phyloP scores from a whole-genome alignment of 1,140 invertebrate genomes.

The Trinorchestia longiramus region DNA sequence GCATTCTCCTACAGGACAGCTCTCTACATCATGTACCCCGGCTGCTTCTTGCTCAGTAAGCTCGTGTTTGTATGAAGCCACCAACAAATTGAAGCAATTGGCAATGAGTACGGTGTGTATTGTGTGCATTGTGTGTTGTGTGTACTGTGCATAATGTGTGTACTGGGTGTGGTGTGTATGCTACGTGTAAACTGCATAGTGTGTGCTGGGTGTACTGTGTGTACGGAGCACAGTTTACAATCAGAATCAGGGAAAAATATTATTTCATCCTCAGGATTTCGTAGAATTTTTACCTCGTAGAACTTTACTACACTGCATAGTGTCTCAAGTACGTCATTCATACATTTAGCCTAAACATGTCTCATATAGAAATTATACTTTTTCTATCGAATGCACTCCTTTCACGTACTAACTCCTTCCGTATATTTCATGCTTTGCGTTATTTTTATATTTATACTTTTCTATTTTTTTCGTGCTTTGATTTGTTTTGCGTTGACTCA shows the following conservation, averaged over 20 bases:
- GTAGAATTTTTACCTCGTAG: too few relatives aligned
- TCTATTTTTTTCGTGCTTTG: not conserved
- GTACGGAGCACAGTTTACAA: too few relatives aligned
- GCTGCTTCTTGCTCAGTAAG: constrained; percentile 69
- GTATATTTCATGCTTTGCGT: not conserved
- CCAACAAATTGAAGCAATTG: not conserved
- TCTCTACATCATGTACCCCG: constrained; percentile 88
- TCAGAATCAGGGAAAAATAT: too few relatives aligned
- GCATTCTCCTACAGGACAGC: constrained; percentile 84
- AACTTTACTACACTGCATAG: too few relatives aligned
- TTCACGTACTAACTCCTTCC: too few relatives aligned
- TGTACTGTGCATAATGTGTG: not conserved
- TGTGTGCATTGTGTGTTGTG: not conserved
- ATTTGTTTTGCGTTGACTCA: not conserved
- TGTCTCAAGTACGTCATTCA: too few relatives aligned
- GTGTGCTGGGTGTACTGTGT: too few relatives aligned
- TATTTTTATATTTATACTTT: not conserved
- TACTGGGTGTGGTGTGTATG: too few relatives aligned
- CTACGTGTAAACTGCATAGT: too few relatives aligned
- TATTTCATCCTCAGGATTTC: too few relatives aligned
- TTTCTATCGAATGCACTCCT: not conserved
- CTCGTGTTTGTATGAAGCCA: not conserved
- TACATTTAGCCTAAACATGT: too few relatives aligned
- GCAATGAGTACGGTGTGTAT: not conserved
- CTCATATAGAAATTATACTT: not conserved